Base-by-base conservation (phyloP, 2,113 vertebrate genomes). In the Anolis carolinensis region DNA sequence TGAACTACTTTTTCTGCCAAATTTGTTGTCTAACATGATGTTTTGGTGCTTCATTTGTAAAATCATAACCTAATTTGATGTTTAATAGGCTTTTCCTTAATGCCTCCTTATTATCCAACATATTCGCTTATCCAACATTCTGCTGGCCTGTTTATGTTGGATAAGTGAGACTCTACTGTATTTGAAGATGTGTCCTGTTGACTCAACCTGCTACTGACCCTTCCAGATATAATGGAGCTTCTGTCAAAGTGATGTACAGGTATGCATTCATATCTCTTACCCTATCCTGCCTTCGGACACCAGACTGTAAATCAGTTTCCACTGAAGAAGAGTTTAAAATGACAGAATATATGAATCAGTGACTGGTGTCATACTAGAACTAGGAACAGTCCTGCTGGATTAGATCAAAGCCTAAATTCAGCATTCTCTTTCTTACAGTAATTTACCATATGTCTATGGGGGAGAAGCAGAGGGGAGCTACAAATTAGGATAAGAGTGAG, bases 261-360 rank as follows among this genome's bases (percentile, higher is more conserved):
- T 67, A 25, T 23, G 62, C 36, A 23, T 8, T 50, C 9, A 25
- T 23, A 9, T 48, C 20, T 13, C 50, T 86, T 86, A 65, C 59
- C 44, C 74, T 18, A 81, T 50, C 55, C 44, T 86, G 81, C 36
- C 62, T 76, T 75, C 52, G 67, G 11, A 86, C 87, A 90, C 55
- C 21, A 83, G 36, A 88, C 81, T 76, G 55, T 79, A 82, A 87
- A 82, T 0, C 0, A n/a, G 1, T 39, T 83, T 90, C 34, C 32
- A 86, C 62, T 59, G 65, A 3, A 48, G 18, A 36, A 23, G 30
- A 70, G 39, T 14, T 25, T 81, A 83, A 89, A 52, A 62, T n/a
- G 62, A 7, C 32, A 4, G 9, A 73, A 10, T 18, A 14, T 25
- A 5, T 36, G 7, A 5, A 14, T 74, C 1, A 62, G 5, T 84